Conservation (phyloP, 1,140 invertebrate species). For the Magallana angulata region DNA sequence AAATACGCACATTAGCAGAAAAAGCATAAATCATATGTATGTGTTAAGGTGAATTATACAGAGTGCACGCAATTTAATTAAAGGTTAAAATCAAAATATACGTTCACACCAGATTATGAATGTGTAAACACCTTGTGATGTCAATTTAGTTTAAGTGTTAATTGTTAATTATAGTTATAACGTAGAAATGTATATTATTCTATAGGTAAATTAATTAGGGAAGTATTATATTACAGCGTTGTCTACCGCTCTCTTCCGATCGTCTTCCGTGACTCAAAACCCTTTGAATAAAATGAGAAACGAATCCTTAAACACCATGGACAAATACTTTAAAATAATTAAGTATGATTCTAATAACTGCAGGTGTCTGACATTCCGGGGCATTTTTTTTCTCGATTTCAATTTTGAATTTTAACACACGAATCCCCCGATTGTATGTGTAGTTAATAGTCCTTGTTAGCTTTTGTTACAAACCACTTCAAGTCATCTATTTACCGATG, state of each 20-base stretch:
- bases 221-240: not conserved
- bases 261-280: slow-evolving; percentile 1
- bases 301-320: not conserved
- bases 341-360: slow-evolving; percentile 22
- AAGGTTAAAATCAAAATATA: no score
- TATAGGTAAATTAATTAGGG: no score
- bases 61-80: no score
- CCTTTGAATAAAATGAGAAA: not conserved
- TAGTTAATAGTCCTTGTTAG: slow-evolving; percentile 18
- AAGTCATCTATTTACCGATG: slow-evolving; percentile 30
- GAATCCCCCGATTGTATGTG: slow-evolving; percentile 9
- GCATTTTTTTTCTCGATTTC: slow-evolving; percentile 31
- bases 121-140: no score
- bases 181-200: no score
- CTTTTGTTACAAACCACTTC: slow-evolving; percentile 22
- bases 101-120: no score
- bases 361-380: slow-evolving; percentile 23
- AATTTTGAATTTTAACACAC: slow-evolving; percentile 34
- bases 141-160: no score
- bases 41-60: no score
- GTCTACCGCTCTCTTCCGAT: not conserved
- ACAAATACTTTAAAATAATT: slow-evolving; percentile 33
- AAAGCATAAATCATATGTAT: no score
- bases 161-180: no score
- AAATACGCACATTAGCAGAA: no score